phyloP scores from a whole-genome alignment of 2,113 vertebrate species.

The Rhodinocichla rosea region DNA sequence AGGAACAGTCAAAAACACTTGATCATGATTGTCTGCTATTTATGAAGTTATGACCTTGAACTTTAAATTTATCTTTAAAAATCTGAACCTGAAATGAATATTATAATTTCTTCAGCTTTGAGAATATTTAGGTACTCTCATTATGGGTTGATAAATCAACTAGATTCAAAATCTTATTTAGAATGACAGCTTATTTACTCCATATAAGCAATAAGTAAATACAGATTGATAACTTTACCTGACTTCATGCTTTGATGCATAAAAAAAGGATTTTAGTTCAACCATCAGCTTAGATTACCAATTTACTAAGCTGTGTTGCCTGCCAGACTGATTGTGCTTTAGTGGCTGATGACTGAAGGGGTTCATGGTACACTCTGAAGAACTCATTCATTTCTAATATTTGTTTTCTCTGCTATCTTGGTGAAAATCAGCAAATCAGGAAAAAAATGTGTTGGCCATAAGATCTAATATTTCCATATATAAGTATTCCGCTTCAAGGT shows the following conservation, averaged over 20 bases:
- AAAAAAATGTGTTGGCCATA: background rate
- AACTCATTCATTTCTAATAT: background rate
- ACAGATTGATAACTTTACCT: background rate
- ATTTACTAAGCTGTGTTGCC: background rate
- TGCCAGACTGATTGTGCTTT: background rate
- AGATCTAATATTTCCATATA: background rate
- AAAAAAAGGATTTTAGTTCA: background rate
- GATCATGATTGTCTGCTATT: background rate
- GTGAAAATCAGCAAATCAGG: background rate
- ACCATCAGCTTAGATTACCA: background rate
- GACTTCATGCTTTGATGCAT: background rate
- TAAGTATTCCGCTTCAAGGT: background rate
- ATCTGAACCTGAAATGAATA: background rate
- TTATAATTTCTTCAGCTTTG: background rate
- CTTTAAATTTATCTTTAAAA: background rate
- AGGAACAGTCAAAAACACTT: background rate
- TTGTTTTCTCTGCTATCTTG: background rate
- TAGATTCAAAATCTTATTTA: background rate
- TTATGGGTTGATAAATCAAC: background rate
- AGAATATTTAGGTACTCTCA: background rate
- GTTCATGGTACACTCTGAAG: background rate
- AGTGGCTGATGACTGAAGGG: background rate
- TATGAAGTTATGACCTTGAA: background rate
- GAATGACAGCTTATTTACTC: background rate
- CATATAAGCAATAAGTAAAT: background rate